Evolutionary conservation across 1,140 invertebrate species (phyloP).

Genomic region (Eriosoma lanigerum): DNA sequence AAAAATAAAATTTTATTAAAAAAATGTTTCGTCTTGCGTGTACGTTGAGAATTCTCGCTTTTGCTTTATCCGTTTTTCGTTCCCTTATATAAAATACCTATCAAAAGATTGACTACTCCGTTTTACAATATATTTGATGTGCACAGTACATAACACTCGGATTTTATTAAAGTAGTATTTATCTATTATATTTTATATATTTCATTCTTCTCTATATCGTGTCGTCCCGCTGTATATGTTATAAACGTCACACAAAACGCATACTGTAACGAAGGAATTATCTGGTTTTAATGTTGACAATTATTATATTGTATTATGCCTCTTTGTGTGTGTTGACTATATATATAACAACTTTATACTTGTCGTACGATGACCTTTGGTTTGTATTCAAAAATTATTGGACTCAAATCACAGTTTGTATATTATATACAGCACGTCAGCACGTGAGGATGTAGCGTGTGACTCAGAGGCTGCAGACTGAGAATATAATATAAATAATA

Average conservation of each 20-base stretch:
- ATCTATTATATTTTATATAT: conserved; percentile 4
- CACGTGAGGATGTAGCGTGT: neutral
- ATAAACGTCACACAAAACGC: neutral
- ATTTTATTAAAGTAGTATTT: conserved; percentile 17
- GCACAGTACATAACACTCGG: neutral
- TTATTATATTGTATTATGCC: neutral
- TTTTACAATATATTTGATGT: neutral
- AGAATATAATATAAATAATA: too few species aligned
- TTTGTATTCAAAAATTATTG: conserved; percentile 1
- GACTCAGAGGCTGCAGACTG: neutral
- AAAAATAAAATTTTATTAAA: too few species aligned
- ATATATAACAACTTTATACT: neutral
- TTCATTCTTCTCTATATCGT: neutral
- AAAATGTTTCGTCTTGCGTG: too few species aligned
- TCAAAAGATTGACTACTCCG: neutral
- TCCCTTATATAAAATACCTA: too few species aligned
- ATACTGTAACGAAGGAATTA: conserved; percentile 13
- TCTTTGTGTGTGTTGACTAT: neutral
- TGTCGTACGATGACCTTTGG: conserved; percentile 37
- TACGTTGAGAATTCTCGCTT: too few species aligned
- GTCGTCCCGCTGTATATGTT: neutral
- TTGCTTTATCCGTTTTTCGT: too few species aligned
- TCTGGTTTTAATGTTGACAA: conserved; percentile 26
- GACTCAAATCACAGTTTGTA: neutral
- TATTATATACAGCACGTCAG: neutral